Evolutionary conservation across 2,797 vertebrate genomes (phyloP).

Genomic region (Gadopsis bispinosus): DNA sequence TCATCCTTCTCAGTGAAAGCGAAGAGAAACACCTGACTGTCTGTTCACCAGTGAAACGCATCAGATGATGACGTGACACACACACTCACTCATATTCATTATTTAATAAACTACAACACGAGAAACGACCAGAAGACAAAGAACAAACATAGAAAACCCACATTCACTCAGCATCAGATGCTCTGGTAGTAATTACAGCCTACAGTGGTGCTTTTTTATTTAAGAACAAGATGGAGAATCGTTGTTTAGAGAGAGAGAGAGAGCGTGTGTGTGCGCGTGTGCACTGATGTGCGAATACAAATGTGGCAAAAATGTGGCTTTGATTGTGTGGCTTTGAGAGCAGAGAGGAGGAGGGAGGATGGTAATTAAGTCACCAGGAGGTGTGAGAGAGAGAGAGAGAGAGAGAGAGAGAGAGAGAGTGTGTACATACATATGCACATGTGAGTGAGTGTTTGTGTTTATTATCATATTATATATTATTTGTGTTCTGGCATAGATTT

Average conservation of each 20-base stretch:
- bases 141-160: not conserved
- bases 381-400: constrained; percentile 3
- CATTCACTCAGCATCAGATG: not conserved
- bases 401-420: too few species aligned
- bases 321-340: constrained; percentile 67
- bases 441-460: constrained; percentile 30
- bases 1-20: constrained; percentile 1
- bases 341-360: constrained; percentile 23
- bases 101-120: too few species aligned
- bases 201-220: constrained; percentile 54
- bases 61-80: not conserved
- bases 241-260: constrained; percentile 29
- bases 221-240: constrained; percentile 60
- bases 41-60: not conserved
- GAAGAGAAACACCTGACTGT: not conserved
- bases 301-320: constrained; percentile 73
- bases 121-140: too few species aligned
- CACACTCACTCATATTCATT: not conserved
- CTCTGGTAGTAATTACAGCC: constrained; percentile 59
- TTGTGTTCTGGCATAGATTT: constrained; percentile 37
- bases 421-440: too few species aligned
- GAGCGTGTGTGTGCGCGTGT: constrained; percentile 12
- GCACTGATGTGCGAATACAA: constrained; percentile 60
- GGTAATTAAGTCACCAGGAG: constrained; percentile 66
- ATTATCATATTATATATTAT: too few species aligned